Conservation (phyloP, 2,888 invertebrate genomes). For the Agonopterix heracliana region DNA sequence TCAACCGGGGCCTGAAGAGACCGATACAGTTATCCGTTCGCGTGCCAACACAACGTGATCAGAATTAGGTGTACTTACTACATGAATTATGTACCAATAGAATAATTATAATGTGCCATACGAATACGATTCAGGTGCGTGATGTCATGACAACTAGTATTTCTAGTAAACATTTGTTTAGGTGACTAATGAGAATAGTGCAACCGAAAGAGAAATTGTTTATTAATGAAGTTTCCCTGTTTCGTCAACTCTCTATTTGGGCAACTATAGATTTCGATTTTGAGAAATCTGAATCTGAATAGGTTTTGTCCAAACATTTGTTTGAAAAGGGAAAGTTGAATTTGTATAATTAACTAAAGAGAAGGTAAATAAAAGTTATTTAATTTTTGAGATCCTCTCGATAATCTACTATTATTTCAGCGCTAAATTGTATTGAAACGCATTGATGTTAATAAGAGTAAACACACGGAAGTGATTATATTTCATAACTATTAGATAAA, state of each 20-base stretch:
- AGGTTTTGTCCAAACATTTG: too few relatives aligned
- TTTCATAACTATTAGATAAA: too few relatives aligned
- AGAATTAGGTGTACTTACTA: constrained; percentile 48
- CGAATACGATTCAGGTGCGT: constrained; percentile 29
- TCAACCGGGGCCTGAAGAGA: constrained; percentile 55
- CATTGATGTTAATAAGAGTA: too few relatives aligned
- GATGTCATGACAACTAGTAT: constrained; percentile 35
- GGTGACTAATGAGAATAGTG: constrained; percentile 24
- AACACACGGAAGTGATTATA: too few relatives aligned
- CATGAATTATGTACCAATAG: constrained; percentile 33
- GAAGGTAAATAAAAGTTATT: too few relatives aligned
- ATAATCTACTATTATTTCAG: too few relatives aligned
- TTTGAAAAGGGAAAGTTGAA: too few relatives aligned
- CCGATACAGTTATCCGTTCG: constrained; percentile 66
- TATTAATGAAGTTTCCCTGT: constrained; percentile 40
- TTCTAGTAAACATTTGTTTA: constrained; percentile 34
- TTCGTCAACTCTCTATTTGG: constrained; percentile 20
- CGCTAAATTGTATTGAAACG: too few relatives aligned
- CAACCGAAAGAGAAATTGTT: constrained; percentile 51
- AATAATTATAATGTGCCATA: constrained; percentile 36
- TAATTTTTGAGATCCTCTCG: too few relatives aligned
- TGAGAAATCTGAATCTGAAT: neutral
- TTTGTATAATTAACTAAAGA: too few relatives aligned
- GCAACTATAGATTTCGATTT: constrained; percentile 3
- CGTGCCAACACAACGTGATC: constrained; percentile 61